Conservation (phyloP, 64 coral and sea anemone species). For the Actinia tenebrosa region DNA sequence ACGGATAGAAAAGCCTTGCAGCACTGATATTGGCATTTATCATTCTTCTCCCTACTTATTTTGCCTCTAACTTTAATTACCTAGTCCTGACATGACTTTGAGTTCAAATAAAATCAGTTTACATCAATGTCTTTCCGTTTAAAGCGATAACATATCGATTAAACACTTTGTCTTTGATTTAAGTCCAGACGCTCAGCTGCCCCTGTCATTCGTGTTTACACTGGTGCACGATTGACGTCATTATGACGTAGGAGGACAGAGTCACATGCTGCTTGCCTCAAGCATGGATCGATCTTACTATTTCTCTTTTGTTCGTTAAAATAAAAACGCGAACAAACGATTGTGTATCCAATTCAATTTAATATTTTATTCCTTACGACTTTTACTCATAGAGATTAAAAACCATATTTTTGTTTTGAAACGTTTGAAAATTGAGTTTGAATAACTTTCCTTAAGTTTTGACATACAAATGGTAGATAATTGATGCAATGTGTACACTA, state of each 20-base stretch:
- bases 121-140: background rate
- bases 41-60: too few relatives aligned
- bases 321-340: background rate
- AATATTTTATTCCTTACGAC: too few relatives aligned
- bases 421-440: too few relatives aligned
- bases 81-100: background rate
- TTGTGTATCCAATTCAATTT: too few relatives aligned
- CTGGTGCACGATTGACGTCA: background rate
- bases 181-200: background rate
- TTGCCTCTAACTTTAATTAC: too few relatives aligned
- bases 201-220: background rate
- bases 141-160: background rate
- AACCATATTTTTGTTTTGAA: too few relatives aligned
- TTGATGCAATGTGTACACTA: too few relatives aligned
- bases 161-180: background rate
- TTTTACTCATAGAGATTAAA: too few relatives aligned
- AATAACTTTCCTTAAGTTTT: too few relatives aligned
- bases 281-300: background rate
- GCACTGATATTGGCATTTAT: too few relatives aligned
- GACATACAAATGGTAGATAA: too few relatives aligned
- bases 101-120: background rate
- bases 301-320: background rate
- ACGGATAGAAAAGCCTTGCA: too few relatives aligned
- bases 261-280: background rate
- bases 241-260: background rate